Evolutionary conservation across 2,888 invertebrate genomes (phyloP).

Genomic region (Balanococcus diminutus): DNA sequence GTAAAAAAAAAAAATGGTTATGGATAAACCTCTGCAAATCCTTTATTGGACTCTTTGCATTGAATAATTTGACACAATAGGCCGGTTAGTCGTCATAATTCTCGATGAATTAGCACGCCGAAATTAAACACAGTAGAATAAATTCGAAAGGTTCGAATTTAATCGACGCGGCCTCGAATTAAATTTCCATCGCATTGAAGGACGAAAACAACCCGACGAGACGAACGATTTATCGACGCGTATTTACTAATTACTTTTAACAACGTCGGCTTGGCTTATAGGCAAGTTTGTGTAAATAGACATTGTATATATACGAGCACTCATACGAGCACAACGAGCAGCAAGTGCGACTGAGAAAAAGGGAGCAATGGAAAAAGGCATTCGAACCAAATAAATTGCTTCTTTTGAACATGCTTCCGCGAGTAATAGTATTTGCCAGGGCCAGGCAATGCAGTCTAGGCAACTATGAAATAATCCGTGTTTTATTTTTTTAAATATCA

Average conservation of each 20-base stretch:
- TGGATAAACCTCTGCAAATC: not conserved
- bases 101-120: not conserved
- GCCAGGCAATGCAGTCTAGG: not conserved
- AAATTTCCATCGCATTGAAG: not conserved
- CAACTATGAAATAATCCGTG: constrained; percentile 48
- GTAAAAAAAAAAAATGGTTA: too few relatives aligned
- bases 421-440: not conserved
- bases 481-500: constrained; percentile 36
- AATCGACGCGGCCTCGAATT: not conserved
- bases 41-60: not conserved
- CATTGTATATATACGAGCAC: not conserved
- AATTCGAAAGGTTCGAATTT: not conserved
- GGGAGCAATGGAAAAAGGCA: too few relatives aligned
- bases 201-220: too few relatives aligned
- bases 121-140: not conserved
- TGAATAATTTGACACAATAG: not conserved
- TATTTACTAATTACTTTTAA: not conserved
- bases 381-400: not conserved
- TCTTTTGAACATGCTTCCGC: not conserved
- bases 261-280: not conserved
- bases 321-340: not conserved
- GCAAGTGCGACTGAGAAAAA: too few relatives aligned
- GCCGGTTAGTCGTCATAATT: not conserved
- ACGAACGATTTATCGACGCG: not conserved
- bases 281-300: not conserved